These are phyloP conservation scores for Euura lappo DNA, from an alignment of 1,140 invertebrate genomes.

Conservation along the genomic window DNA sequence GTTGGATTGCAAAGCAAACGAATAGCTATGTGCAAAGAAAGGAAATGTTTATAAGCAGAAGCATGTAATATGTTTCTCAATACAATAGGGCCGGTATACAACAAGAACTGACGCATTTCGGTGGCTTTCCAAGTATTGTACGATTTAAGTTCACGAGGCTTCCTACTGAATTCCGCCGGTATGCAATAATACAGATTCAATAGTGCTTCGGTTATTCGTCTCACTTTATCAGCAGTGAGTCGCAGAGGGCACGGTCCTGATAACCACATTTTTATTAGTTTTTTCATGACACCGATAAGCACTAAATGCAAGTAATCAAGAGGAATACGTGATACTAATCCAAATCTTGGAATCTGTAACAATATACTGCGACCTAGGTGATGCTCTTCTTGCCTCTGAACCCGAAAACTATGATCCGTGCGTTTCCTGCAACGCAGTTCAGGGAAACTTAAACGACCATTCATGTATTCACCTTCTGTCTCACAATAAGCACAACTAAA, in stretches of 20 bases:
- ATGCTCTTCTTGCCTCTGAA: too few relatives aligned
- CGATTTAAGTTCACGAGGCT: slow-evolving; percentile 45
- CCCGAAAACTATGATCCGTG: too few relatives aligned
- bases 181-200: slow-evolving; percentile 24
- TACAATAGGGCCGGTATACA: slow-evolving; percentile 56
- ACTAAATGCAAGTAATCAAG: slow-evolving; percentile 42
- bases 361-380: too few relatives aligned
- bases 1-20: neutral
- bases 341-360: too few relatives aligned
- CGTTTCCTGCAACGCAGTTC: too few relatives aligned
- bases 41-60: slow-evolving; percentile 49
- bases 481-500: too few relatives aligned
- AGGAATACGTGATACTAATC: too few relatives aligned
- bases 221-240: neutral
- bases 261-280: slow-evolving; percentile 35
- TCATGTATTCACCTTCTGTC: too few relatives aligned
- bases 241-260: slow-evolving; percentile 21
- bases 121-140: slow-evolving; percentile 57
- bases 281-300: slow-evolving; percentile 37
- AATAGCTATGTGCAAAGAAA: neutral
- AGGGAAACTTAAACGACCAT: too few relatives aligned
- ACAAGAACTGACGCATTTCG: slow-evolving; percentile 54
- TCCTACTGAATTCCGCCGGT: slow-evolving; percentile 51
- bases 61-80: slow-evolving; percentile 41
- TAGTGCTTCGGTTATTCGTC: neutral